Conservation (phyloP, 2,797 vertebrate species). For the Jordanella pulchra region DNA sequence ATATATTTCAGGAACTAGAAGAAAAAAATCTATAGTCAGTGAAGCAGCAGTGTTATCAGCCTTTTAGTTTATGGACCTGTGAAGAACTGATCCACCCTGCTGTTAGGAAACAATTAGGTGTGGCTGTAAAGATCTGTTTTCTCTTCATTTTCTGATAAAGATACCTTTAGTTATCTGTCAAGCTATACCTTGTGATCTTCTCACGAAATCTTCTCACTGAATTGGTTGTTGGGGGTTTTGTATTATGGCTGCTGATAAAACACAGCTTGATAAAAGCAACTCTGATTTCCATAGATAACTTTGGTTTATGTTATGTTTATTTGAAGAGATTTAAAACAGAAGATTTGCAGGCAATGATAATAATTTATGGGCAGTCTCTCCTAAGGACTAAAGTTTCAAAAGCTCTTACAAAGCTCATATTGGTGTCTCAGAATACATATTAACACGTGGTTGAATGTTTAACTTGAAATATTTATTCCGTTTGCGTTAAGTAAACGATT, state of each 20-base stretch:
- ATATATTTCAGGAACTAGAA: not conserved
- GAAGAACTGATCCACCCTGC: slow-evolving; percentile 20
- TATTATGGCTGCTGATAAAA: not conserved
- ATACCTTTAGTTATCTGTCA: not conserved
- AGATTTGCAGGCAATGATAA: not conserved
- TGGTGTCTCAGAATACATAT: not conserved
- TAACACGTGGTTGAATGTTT: not conserved
- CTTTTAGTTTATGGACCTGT: slow-evolving; percentile 3
- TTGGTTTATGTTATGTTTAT: too few relatives aligned
- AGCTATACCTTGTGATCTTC: not conserved
- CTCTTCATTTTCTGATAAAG: not conserved
- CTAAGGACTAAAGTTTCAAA: not conserved
- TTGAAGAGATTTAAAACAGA: not conserved
- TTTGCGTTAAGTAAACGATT: not conserved
- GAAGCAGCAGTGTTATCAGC: not conserved
- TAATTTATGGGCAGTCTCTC: not conserved
- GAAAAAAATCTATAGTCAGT: rapidly evolving
- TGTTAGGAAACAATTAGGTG: slow-evolving; percentile 4
- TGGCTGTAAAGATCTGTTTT: not conserved
- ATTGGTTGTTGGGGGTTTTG: not conserved
- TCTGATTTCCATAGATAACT: too few relatives aligned
- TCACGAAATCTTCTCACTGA: not conserved
- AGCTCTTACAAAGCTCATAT: not conserved
- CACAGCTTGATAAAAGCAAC: too few relatives aligned
- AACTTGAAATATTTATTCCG: not conserved